Evolutionary conservation across 2,888 invertebrate species (phyloP), one percentile per base, ranked within the genome.

Genomic region (Osmoderma eremita): DNA sequence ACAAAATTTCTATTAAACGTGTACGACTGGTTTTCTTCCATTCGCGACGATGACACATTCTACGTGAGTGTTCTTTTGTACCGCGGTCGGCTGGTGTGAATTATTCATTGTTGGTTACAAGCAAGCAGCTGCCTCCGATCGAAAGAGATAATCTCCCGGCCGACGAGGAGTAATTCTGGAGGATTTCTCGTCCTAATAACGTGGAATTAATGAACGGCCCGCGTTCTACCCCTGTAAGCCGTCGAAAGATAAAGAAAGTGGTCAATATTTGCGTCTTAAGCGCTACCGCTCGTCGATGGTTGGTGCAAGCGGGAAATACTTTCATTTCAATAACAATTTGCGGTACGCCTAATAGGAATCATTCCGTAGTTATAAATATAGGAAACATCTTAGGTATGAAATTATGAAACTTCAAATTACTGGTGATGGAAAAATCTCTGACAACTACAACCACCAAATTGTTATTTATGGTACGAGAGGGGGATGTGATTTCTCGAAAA

Each of bases 1-100:
- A 73, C 71, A 68, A 73, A 73, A 73, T 69, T 73, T 73, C 73
- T 71, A 74, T 74, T 73, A 74, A 74, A 73, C 73, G 67, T 71
- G 66, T 71, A 71, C 69, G 67, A 67, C 67, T 62, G 69, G 70
- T 71, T 70, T 71, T 68, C 68, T 68, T 66, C 63, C 41, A 17
- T 41, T 38, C 18, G 38, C 38, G 61, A 36, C 67, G 67, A 51
- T 69, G 70, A 69, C 69, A 67, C 65, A 48, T 68, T 67, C 62
- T 45, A 61, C 36, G 58, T 68, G 70, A 70, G 68, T 42, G 67
- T 66, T 65, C 50, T 53, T 61, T 63, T 61, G 58, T 68, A 39
- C 39, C 49, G 17, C 42, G 30, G 58, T 61, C 45, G 42, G 42
- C 30, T 61, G 56, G 68, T 65, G 67, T 67, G 63, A 70, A 69